These are phyloP conservation scores for Taenioides sp. DNA, from an alignment of 2,797 vertebrate genomes.

Conservation along the genomic window DNA sequence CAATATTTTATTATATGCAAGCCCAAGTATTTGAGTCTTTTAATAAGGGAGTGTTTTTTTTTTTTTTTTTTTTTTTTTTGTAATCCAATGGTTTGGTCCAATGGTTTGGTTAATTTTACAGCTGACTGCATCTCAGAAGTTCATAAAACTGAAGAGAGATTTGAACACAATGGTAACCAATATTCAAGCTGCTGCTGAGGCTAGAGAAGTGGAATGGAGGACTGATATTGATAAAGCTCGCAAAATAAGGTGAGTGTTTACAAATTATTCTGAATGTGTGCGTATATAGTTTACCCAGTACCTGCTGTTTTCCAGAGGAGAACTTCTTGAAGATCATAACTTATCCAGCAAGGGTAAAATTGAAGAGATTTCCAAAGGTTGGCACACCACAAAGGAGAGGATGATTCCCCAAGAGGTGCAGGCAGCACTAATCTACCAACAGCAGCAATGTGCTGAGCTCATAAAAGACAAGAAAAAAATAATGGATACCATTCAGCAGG, in stretches of 20 bases:
- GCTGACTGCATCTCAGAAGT: slow-evolving; percentile 54
- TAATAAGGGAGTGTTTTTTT: too few species aligned
- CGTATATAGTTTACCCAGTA: background rate
- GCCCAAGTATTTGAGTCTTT: too few species aligned
- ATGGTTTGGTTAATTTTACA: background rate
- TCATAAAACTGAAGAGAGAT: slow-evolving; percentile 74
- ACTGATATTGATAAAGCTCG: slow-evolving; percentile 71
- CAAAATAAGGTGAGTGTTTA: slow-evolving; percentile 75
- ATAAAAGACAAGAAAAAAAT: slow-evolving; percentile 84
- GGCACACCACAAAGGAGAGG: slow-evolving; percentile 66
- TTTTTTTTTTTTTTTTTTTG: too few species aligned
- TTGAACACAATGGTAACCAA: slow-evolving; percentile 79
- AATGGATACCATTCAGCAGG: slow-evolving; percentile 83
- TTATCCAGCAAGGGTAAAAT: slow-evolving; percentile 76
- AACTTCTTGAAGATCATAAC: slow-evolving; percentile 79
- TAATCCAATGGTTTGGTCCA: too few species aligned
- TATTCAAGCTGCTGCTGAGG: slow-evolving; percentile 80
- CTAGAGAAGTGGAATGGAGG: slow-evolving; percentile 74
- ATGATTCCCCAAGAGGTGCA: slow-evolving; percentile 77
- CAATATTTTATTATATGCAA: too few species aligned
- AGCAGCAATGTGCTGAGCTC: slow-evolving; percentile 72
- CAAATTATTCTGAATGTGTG: background rate
- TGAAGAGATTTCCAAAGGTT: slow-evolving; percentile 78
- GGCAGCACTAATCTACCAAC: slow-evolving; percentile 76
- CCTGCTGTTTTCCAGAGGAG: slow-evolving; percentile 63